phyloP scores from a whole-genome alignment of 1,140 invertebrate genomes.

The Gonioctena quinquepunctata region DNA sequence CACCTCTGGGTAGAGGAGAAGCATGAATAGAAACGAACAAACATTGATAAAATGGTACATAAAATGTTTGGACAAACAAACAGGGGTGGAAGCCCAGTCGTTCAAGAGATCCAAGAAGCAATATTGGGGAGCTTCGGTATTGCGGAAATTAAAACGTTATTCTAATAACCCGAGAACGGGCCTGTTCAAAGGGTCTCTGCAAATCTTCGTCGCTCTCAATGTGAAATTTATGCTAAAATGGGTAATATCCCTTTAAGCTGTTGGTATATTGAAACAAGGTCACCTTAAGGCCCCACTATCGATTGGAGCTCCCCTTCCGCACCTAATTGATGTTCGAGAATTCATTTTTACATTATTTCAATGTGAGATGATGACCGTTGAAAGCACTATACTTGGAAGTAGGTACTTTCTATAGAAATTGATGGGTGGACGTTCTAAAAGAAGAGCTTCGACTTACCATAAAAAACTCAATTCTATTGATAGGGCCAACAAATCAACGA shows the following conservation, averaged over 20 bases:
- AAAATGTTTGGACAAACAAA: conserved; percentile 44
- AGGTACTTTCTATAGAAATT: too few relatives aligned
- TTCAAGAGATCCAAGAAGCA: conserved; percentile 28
- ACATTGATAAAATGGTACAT: conserved; percentile 35
- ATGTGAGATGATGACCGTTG: too few relatives aligned
- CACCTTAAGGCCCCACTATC: too few relatives aligned
- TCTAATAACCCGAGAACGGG: conserved; percentile 9
- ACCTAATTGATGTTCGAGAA: too few relatives aligned
- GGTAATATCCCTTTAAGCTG: neutral
- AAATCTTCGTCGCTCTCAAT: neutral
- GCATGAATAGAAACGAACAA: conserved; percentile 40
- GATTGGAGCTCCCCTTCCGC: too few relatives aligned
- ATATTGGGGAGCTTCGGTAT: neutral
- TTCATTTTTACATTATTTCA: too few relatives aligned
- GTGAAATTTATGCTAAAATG: neutral
- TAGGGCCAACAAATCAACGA: too few relatives aligned
- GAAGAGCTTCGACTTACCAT: too few relatives aligned
- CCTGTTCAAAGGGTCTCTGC: neutral
- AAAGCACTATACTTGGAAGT: too few relatives aligned
- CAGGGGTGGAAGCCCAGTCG: conserved; percentile 11
- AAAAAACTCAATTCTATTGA: too few relatives aligned
- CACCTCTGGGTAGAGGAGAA: conserved; percentile 24
- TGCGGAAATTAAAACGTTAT: conserved; percentile 11
- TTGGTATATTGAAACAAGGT: too few relatives aligned
- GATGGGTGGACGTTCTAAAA: too few relatives aligned